Percentiles rank a stretch among this genome's conserved stretches.
Conservation (phyloP, 2,113 vertebrate genomes). For the Ammospiza nelsoni region DNA sequence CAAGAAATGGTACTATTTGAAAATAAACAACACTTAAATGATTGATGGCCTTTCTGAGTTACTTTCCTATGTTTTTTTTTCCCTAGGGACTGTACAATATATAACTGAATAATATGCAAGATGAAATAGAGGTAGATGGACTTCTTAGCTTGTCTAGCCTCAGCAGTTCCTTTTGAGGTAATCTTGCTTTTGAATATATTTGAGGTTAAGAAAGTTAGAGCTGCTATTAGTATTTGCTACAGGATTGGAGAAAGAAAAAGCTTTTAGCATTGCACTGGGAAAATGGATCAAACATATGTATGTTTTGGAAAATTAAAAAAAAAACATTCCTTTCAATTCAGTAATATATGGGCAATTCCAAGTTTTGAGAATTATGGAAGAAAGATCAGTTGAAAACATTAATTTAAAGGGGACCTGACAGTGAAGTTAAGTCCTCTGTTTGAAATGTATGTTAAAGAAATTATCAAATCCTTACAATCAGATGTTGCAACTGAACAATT, state of each 20-base stretch:
- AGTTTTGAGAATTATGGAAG: not conserved
- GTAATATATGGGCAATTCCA: not conserved
- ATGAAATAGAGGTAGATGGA: slow-evolving; percentile 27
- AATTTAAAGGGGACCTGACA: not conserved
- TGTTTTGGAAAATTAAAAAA: not conserved
- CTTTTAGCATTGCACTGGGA: not conserved
- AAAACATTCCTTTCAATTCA: not conserved
- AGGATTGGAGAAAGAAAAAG: not conserved
- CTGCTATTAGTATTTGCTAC: not conserved
- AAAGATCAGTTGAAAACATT: not conserved
- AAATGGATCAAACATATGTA: not conserved
- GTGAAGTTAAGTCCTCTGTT: not conserved
- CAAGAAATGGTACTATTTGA: not conserved
- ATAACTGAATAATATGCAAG: slow-evolving; percentile 12
- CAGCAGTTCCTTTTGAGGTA: slow-evolving; percentile 25
- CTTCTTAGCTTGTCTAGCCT: slow-evolving; percentile 31
- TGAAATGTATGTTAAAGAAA: not conserved
- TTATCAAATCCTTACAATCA: not conserved
- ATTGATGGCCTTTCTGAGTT: not conserved
- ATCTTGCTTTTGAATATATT: slow-evolving; percentile 6
- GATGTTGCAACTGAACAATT: not conserved
- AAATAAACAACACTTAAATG: not conserved
- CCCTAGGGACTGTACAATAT: not conserved
- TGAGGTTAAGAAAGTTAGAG: not conserved
- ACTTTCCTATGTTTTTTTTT: slow-evolving; percentile 1